Conservation (phyloP, 2,888 invertebrate genomes). For the Sarcophaga caerulescens region DNA sequence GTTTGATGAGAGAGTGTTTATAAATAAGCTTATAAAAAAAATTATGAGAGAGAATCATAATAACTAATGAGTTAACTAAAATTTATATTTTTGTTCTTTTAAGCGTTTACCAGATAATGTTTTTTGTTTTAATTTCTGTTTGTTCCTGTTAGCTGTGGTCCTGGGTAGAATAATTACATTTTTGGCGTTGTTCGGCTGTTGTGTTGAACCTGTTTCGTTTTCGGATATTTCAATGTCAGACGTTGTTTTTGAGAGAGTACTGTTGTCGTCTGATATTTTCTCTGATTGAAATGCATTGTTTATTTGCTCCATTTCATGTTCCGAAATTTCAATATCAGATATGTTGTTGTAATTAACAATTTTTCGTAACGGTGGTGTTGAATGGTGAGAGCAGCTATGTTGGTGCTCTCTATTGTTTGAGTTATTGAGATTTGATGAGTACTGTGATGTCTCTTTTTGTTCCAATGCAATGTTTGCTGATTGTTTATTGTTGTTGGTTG, state of each 20-base stretch:
- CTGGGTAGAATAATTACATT: not conserved
- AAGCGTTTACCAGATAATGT: not conserved
- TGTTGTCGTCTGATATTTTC: not conserved
- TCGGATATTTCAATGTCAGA: not conserved
- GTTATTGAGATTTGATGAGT: not conserved
- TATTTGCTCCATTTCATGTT: constrained; percentile 11
- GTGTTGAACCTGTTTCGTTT: not conserved
- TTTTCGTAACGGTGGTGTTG: not conserved
- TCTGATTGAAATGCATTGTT: not conserved
- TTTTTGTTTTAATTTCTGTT: not conserved
- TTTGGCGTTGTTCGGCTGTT: not conserved
- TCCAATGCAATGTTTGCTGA: no score
- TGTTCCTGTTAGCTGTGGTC: not conserved
- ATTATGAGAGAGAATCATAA: no score
- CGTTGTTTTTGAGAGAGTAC: not conserved
- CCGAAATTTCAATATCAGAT: constrained; percentile 13
- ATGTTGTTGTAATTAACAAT: not conserved
- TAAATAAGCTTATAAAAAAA: no score
- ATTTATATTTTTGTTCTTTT: not conserved
- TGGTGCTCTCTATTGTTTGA: not conserved
- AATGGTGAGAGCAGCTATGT: not conserved
- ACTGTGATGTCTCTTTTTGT: not conserved
- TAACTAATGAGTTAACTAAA: not conserved
- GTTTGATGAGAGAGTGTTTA: no score
- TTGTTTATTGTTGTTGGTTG: no score